A percentile compares a stretch with the other conserved stretches of the same genome.
These are phyloP conservation scores for Hystrix cristata DNA, from an alignment of 2,113 vertebrate genomes.

Conservation along the genomic window DNA sequence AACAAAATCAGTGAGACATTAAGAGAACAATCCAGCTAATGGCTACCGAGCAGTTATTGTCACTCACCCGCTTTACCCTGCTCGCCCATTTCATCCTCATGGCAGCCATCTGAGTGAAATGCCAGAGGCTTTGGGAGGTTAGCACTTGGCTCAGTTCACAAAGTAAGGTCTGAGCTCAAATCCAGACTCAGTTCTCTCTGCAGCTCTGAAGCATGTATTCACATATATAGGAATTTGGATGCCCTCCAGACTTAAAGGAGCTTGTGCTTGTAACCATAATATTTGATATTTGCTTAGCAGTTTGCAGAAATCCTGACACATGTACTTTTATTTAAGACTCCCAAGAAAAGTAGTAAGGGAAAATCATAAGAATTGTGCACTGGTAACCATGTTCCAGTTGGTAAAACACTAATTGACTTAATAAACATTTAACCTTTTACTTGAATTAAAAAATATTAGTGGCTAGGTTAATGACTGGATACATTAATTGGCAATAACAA, in stretches of 20 bases:
- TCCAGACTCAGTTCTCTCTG: background rate
- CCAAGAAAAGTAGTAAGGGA: background rate
- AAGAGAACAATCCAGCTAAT: background rate
- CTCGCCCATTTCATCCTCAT: background rate
- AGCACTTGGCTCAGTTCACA: background rate
- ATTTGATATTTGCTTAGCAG: background rate
- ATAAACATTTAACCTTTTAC: background rate
- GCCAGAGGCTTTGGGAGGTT: background rate
- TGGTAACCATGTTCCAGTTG: background rate
- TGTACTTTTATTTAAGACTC: background rate
- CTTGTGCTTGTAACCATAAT: background rate
- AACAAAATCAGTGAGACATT: background rate
- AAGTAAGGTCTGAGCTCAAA: background rate
- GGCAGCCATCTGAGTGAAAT: background rate
- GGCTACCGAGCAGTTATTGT: background rate
- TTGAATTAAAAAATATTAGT: background rate
- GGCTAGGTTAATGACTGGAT: background rate
- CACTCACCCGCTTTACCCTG: background rate
- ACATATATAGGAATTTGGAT: background rate
- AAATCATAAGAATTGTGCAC: fast-evolving
- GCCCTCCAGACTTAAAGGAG: background rate
- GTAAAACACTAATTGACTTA: background rate
- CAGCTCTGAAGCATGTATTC: background rate
- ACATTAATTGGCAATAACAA: background rate
- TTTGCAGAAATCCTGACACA: background rate